Conservation (phyloP, 2,113 vertebrate species). For the Felis catus region F.catus_Fca126_mat1.0 CM031421.1:22745001-22745500, state of each 20-base stretch:
- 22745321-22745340: no score
- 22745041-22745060: neutral
- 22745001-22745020: neutral
- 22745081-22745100: neutral
- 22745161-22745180: neutral
- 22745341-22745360: no score
- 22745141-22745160: neutral
- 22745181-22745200: neutral
- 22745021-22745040: neutral
- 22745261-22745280: neutral
- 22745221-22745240: neutral
- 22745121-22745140: neutral
- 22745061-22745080: neutral
- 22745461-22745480: neutral
- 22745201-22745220: no score
- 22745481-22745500: neutral
- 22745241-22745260: neutral
- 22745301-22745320: neutral
- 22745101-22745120: neutral
- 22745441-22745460: neutral
- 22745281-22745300: neutral
- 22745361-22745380: no score
- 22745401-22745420: neutral
- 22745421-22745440: neutral
- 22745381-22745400: neutral